Conservation (phyloP, 2,888 invertebrate species). For the Aromia moschata region DNA sequence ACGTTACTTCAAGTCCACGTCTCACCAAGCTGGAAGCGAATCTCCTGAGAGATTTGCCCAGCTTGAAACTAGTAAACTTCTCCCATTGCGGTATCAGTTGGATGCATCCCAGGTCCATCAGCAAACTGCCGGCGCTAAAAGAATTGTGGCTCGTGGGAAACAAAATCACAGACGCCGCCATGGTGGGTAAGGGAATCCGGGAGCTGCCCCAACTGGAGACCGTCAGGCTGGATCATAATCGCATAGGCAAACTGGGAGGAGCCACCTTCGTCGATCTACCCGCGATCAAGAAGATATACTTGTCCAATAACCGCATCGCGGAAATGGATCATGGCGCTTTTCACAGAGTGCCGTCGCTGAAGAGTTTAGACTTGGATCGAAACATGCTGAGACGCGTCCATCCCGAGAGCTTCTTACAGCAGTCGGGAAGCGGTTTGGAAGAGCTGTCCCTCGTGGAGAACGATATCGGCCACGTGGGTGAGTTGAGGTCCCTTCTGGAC, state of each 20-base stretch:
- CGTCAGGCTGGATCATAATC: conserved; percentile 75
- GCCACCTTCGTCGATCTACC: conserved; percentile 83
- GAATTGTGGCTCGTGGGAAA: conserved; percentile 79
- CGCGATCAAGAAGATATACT: conserved; percentile 71
- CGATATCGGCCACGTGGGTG: conserved; percentile 78
- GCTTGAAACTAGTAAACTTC: conserved; percentile 77
- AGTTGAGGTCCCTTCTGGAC: conserved; percentile 78
- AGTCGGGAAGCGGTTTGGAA: conserved; percentile 78
- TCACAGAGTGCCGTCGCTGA: conserved; percentile 77
- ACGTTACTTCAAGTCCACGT: conserved; percentile 75
- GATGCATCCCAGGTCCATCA: conserved; percentile 81
- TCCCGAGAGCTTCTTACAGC: conserved; percentile 82
- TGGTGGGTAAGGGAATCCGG: conserved; percentile 80
- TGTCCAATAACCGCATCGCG: conserved; percentile 78
- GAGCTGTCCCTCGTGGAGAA: conserved; percentile 81
- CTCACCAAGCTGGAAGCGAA: conserved; percentile 77
- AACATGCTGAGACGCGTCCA: conserved; percentile 81
- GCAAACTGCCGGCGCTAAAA: conserved; percentile 74
- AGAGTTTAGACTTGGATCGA: conserved; percentile 78
- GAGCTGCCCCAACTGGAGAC: conserved; percentile 78
- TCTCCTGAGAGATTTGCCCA: conserved; percentile 69
- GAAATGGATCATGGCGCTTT: conserved; percentile 84
- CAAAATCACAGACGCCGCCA: conserved; percentile 79
- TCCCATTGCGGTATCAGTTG: conserved; percentile 79
- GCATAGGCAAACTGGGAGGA: conserved; percentile 76